Conservation (phyloP, 2,888 invertebrate genomes). For the Netelia virgata region DNA sequence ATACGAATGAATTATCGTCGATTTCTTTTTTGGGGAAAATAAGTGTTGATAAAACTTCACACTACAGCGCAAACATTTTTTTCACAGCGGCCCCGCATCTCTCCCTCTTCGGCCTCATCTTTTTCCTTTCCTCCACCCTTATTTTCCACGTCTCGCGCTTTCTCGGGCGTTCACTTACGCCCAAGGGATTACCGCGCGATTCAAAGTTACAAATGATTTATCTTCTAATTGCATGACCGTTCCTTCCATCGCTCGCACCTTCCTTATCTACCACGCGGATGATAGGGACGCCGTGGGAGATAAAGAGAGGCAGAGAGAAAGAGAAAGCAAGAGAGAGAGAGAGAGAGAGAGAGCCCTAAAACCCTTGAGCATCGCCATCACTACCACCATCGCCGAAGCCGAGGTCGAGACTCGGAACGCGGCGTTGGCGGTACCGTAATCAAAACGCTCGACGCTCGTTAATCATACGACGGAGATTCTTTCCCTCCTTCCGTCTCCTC, state of each 20-base stretch:
- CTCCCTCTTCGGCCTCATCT: neutral
- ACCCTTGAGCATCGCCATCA: slow-evolving; percentile 58
- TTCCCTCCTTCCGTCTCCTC: neutral
- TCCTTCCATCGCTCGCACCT: slow-evolving; percentile 69
- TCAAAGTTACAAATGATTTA: slow-evolving; percentile 83
- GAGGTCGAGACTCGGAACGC: slow-evolving; percentile 19
- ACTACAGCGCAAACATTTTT: neutral
- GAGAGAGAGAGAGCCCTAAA: slow-evolving; percentile 37
- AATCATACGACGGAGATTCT: slow-evolving; percentile 76
- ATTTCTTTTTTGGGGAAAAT: neutral
- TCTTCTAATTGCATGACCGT: slow-evolving; percentile 83
- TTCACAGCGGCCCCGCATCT: neutral
- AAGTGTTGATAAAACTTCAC: neutral
- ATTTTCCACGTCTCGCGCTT: slow-evolving; percentile 15
- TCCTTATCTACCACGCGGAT: neutral
- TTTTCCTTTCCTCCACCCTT: slow-evolving; percentile 9
- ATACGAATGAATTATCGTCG: neutral
- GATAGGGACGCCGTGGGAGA: neutral
- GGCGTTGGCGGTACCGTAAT: slow-evolving; percentile 74
- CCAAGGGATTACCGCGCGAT: slow-evolving; percentile 69
- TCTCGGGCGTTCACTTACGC: slow-evolving; percentile 58
- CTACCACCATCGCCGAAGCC: slow-evolving; percentile 39
- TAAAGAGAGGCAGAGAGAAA: neutral
- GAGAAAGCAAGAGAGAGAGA: neutral
- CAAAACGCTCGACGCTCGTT: slow-evolving; percentile 81